Base-by-base conservation (phyloP, 1,140 invertebrate species). In the Parasteatoda tepidariorum region DNA sequence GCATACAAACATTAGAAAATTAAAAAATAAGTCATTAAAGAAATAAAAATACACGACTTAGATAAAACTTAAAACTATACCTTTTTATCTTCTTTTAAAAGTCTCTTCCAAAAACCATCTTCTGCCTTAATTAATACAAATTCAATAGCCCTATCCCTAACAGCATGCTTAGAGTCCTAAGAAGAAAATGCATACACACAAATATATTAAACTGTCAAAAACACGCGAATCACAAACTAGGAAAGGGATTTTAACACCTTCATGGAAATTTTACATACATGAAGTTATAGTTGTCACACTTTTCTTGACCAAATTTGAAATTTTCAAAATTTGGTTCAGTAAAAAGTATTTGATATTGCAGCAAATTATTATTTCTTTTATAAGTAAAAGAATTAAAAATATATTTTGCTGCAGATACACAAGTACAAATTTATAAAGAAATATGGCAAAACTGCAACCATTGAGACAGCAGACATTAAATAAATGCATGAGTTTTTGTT, bases 11-110 rank as follows among this genome's bases (percentile, higher is more conserved):
- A n/a, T n/a, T n/a, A n/a, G n/a, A n/a, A n/a, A n/a, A n/a, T n/a
- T n/a, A n/a, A n/a, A n/a, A n/a, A n/a, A n/a, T n/a, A n/a, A n/a
- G n/a, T n/a, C n/a, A n/a, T n/a, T n/a, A n/a, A n/a, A n/a, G n/a
- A n/a, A n/a, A n/a, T n/a, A n/a, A n/a, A n/a, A n/a, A n/a, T n/a
- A n/a, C n/a, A n/a, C n/a, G n/a, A n/a, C n/a, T n/a, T n/a, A n/a
- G n/a, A n/a, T n/a, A n/a, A n/a, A n/a, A n/a, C n/a, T 33, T 41
- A 67, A 24, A 7, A 41, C 70, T 28, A 75, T 86, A 89, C 89
- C 90, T 97, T 98, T 88, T 93, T 93, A 86, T 94, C 94, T 85
- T 96, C 95, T 89, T 95, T 95, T 31, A 95, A 93, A 67, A 98
- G 91, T 71, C 93, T 89, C 75, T 95, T 94, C 97, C 97, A 98